phyloP scores from a whole-genome alignment of 1,140 invertebrate genomes.

The Campoletis sonorensis region DNA sequence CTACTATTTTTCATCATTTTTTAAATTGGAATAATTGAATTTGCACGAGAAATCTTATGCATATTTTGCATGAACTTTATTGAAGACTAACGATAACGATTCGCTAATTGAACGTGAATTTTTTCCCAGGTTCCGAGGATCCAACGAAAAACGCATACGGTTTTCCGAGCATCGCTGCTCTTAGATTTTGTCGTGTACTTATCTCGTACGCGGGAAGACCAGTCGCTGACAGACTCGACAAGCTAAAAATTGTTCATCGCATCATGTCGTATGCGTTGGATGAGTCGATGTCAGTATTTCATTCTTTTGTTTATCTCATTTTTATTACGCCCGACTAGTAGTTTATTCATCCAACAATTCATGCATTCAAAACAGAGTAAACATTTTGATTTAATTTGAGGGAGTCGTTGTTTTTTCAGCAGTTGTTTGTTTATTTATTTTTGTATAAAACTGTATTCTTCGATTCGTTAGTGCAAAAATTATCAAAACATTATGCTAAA shows the following conservation, averaged over 20 bases:
- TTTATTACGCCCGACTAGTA: too few relatives aligned
- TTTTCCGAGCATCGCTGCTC: slow-evolving; percentile 63
- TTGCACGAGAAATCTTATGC: neutral
- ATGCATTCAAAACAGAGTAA: neutral
- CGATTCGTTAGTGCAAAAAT: too few relatives aligned
- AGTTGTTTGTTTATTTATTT: too few relatives aligned
- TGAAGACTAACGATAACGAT: neutral
- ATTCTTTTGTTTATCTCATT: neutral
- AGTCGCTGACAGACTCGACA: slow-evolving; percentile 60
- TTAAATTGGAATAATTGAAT: neutral
- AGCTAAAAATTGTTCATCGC: slow-evolving; percentile 65
- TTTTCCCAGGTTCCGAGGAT: slow-evolving; percentile 50
- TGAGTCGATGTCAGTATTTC: slow-evolving; percentile 55
- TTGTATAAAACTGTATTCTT: slow-evolving; percentile 24
- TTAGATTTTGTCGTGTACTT: slow-evolving; percentile 69
- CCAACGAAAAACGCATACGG: slow-evolving; percentile 63
- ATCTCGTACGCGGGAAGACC: slow-evolving; percentile 67
- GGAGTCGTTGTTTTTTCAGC: neutral
- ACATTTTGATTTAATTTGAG: neutral
- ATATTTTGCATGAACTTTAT: neutral
- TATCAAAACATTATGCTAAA: too few relatives aligned
- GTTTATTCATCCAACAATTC: too few relatives aligned
- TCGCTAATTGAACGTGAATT: slow-evolving; percentile 10
- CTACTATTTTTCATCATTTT: too few relatives aligned
- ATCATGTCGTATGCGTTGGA: slow-evolving; percentile 66